Conservation (phyloP, 2,113 vertebrate species). For the Hippotragus niger region DNA sequence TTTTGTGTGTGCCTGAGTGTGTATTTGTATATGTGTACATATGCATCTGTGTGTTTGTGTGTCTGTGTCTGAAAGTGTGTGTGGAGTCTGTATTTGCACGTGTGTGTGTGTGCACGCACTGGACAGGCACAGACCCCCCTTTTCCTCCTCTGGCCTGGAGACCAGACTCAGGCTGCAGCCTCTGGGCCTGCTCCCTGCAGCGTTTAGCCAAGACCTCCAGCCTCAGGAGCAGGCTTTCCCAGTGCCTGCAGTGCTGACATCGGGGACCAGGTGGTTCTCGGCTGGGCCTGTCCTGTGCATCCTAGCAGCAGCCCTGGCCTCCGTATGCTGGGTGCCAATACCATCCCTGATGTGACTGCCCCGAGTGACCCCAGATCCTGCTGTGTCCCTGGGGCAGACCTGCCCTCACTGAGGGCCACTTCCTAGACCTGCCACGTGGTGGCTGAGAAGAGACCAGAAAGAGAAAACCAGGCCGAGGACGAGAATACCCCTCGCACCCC, state of each 20-base stretch:
- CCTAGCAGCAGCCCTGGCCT: background rate
- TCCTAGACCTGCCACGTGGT: no score
- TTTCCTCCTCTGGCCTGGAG: background rate
- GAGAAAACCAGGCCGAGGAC: background rate
- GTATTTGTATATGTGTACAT: background rate
- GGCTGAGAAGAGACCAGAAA: fast-evolving
- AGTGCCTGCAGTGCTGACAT: fast-evolving
- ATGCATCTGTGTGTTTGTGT: background rate
- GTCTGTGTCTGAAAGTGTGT: background rate
- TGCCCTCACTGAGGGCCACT: background rate
- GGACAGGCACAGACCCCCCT: background rate
- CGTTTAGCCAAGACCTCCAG: background rate
- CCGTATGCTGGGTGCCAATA: background rate
- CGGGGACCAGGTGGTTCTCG: background rate
- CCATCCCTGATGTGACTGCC: background rate
- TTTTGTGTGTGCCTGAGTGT: no score
- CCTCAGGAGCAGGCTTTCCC: background rate
- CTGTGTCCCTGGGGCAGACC: background rate
- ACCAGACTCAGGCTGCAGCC: background rate
- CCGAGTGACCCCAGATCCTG: background rate
- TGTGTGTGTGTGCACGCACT: fast-evolving
- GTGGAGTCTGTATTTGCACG: background rate
- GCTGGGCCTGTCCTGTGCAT: background rate
- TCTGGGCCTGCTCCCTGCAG: background rate
- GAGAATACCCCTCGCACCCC: background rate